Evolutionary conservation across 2,888 invertebrate species (phyloP), one percentile per base, ranked within the genome.

Genomic region (Drosophila antonietae): DNA sequence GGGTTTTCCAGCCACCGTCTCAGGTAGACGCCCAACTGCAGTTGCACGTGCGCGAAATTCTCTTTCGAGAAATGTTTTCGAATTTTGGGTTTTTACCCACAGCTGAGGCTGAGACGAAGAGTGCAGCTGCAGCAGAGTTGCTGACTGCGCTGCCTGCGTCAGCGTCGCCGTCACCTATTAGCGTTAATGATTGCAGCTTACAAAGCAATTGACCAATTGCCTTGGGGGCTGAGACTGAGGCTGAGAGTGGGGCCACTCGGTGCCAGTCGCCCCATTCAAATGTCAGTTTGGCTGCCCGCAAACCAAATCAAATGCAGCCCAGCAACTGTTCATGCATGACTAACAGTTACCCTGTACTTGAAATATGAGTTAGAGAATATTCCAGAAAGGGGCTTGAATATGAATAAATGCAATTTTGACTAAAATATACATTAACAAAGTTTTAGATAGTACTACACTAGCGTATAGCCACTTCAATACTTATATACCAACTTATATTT

Each of bases 231-330:
- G 71, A 43, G 35, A 58, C 65, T 57, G 69, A 33, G 74, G 33
- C 46, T 18, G 41, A 6, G 74, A 65, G 43, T 67, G 79, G 77
- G 52, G 75, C 68, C 66, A 47, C 31, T 68, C 70, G 73, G 83
- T 88, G 80, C 83, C 83, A 85, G 88, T 68, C 86, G 78, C 81
- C 83, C 90, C 89, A 88, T 90, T 89, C 89, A 89, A 90, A 90
- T 88, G 88, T 88, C 88, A 89, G 78, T 86, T 89, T 72, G 43
- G 65, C 66, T 73, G 61, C 51, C 47, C 68, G 37, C 65, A 31
- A 52, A 43, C 56, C 23, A 67, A 65, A 64, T 64, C 63, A 65
- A 57, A 43, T n/a, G 46, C 28, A 44, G 41, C 37, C 15, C n/a
- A 49, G 9, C 9, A 46, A 10, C 9, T 49, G 8, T 8, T 35